Conservation (phyloP, 1,140 invertebrate genomes). For the Bradynema listronoti region DNA sequence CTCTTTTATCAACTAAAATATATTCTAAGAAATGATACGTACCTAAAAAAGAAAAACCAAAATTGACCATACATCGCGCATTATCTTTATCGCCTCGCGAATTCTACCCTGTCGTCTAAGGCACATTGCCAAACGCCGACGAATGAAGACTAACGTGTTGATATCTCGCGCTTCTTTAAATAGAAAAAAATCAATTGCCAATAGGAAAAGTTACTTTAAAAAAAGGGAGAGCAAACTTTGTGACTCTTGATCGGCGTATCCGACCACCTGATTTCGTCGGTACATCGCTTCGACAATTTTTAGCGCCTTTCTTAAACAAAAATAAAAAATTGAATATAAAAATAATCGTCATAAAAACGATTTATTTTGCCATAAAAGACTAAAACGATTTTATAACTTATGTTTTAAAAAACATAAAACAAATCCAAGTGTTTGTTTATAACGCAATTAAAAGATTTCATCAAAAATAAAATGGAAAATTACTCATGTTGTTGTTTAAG, state of each 20-base stretch:
- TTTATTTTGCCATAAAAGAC: slow-evolving; percentile 27
- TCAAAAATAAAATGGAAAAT: background rate
- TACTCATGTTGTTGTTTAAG: too few relatives aligned
- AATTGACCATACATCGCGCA: slow-evolving; percentile 70
- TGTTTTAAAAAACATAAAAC: too few relatives aligned
- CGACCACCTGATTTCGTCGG: slow-evolving; percentile 71
- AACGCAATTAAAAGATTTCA: background rate
- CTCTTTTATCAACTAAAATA: slow-evolving; percentile 77
- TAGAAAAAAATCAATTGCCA: slow-evolving; percentile 8
- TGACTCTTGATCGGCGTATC: slow-evolving; percentile 73
- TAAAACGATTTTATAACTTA: too few relatives aligned
- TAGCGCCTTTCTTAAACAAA: slow-evolving; percentile 74
- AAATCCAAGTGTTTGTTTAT: background rate
- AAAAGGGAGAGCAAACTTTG: slow-evolving; percentile 67
- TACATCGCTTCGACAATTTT: slow-evolving; percentile 81
- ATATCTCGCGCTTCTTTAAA: slow-evolving; percentile 68
- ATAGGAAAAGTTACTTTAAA: slow-evolving; percentile 11
- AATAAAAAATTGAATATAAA: slow-evolving; percentile 66
- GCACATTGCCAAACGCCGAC: slow-evolving; percentile 85
- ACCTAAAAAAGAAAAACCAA: background rate
- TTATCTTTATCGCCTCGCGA: slow-evolving; percentile 92
- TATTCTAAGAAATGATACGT: slow-evolving; percentile 3
- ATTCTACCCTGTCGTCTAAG: slow-evolving; percentile 82
- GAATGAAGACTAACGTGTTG: slow-evolving; percentile 90
- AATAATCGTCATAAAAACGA: background rate